Evolutionary conservation across 2,888 invertebrate species (phyloP).

Genomic region (Rotaria magnacalcarata): DNA sequence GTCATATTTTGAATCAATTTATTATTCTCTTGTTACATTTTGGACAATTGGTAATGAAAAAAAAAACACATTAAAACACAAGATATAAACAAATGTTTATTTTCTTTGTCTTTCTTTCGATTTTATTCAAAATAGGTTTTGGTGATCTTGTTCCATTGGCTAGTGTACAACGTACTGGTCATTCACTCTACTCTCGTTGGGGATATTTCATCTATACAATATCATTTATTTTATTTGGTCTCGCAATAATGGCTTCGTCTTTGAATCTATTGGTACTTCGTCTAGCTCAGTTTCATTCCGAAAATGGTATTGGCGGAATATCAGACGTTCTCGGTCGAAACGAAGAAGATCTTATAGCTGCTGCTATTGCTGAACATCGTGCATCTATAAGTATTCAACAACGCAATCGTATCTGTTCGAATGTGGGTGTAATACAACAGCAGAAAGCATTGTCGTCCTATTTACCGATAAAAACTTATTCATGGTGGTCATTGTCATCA

Average conservation of each 20-base stretch:
- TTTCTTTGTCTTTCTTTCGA: slow-evolving; percentile 56
- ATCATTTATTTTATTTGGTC: slow-evolving; percentile 91
- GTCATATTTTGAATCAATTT: slow-evolving; percentile 81
- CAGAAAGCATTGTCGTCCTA: background rate
- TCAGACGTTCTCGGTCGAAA: background rate
- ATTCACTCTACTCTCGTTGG: slow-evolving; percentile 86
- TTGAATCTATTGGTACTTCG: slow-evolving; percentile 90
- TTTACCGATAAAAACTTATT: background rate
- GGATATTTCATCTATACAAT: slow-evolving; percentile 93
- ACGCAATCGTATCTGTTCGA: background rate
- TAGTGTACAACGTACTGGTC: slow-evolving; percentile 70
- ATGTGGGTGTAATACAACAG: background rate
- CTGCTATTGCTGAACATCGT: background rate
- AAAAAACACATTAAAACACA: background rate
- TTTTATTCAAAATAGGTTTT: slow-evolving; percentile 65
- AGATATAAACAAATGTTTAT: background rate
- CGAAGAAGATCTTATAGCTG: slow-evolving; percentile 5
- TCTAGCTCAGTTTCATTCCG: slow-evolving; percentile 95
- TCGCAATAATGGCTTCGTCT: slow-evolving; percentile 95
- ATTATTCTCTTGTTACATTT: slow-evolving; percentile 96
- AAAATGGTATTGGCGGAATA: slow-evolving; percentile 64
- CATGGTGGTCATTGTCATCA: background rate
- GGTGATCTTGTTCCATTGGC: slow-evolving; percentile 93
- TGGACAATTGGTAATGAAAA: slow-evolving; percentile 73
- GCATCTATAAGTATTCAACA: background rate